These are phyloP conservation scores for Trilocha varians DNA, from an alignment of 2,888 invertebrate genomes.

Conservation along the genomic window DNA sequence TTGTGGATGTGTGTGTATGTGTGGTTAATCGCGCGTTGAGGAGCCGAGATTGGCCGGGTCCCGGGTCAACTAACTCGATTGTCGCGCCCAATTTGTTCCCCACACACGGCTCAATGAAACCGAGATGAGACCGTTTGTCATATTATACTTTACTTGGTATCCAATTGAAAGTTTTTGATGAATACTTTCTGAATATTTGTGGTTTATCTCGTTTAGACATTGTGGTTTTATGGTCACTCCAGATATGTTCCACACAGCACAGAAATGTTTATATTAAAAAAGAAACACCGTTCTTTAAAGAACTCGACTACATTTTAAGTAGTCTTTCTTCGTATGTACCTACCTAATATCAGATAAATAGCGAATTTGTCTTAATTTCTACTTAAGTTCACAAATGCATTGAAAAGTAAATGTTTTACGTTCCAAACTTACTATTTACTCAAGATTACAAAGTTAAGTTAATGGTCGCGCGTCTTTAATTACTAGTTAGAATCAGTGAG, in stretches of 20 bases:
- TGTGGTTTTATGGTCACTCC: too few relatives aligned
- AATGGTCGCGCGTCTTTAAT: constrained; percentile 39
- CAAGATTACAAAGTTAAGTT: neutral
- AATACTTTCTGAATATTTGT: neutral
- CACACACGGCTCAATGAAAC: constrained; percentile 35
- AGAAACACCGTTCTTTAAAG: too few relatives aligned
- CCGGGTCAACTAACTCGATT: constrained; percentile 68
- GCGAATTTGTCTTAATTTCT: too few relatives aligned
- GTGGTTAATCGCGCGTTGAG: constrained; percentile 37
- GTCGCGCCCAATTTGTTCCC: constrained; percentile 63
- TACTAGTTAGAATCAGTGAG: constrained; percentile 35
- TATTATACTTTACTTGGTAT: constrained; percentile 11
- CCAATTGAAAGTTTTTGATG: neutral
- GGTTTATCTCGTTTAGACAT: too few relatives aligned
- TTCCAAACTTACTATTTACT: neutral
- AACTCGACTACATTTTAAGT: too few relatives aligned
- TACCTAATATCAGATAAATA: too few relatives aligned
- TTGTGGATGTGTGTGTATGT: constrained; percentile 2
- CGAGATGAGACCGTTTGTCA: constrained; percentile 36
- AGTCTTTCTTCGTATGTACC: too few relatives aligned
- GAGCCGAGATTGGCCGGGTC: constrained; percentile 39
- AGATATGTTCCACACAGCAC: too few relatives aligned
- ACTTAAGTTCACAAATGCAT: neutral
- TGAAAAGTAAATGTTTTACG: neutral
- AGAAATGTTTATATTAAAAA: too few relatives aligned